Base-by-base conservation (phyloP, 2,797 vertebrate genomes). In the Karalla daura region DNA sequence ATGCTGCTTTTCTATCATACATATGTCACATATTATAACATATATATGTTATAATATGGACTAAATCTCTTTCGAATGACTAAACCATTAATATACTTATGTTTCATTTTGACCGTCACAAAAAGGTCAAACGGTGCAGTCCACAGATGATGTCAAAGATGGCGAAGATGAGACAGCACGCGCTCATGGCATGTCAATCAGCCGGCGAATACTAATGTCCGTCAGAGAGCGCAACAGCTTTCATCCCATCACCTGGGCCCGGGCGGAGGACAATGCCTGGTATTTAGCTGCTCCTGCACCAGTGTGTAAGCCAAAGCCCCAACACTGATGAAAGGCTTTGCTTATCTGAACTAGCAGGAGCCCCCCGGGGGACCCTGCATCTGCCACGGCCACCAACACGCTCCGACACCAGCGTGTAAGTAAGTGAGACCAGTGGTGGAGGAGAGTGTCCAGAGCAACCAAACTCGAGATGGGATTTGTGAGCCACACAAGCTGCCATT, bases 161-260 rank as follows among this genome's bases (percentile, higher is more conserved):
- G 53, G 28, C 53, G 12, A 59, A 63, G 47, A 56, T 37, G 12
- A 56, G 30, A 55, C 59, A 13, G 46, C 70, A 55, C 60, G 70
- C 35, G 62, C 63, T 61, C 25, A 13, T 39, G 40, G 63, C 74
- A 59, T 36, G 53, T 46, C 63, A 70, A 56, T 53, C 11, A 10
- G 14, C 46, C 27, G 2, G 21, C 44, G 74, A 81, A 86, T 70
- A 81, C 74, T 63, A 47, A 76, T 70, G 78, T 80, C 35, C 11
- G 47, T 64, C 43, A 62, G 52, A 35, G 64, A 64, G 64, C 58
- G 61, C 66, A 53, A 30, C 62, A 66, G 67, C 45, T 74, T 78
- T 75, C 66, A 45, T 83, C 63, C 74, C 69, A 63, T 89, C 87
- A 87, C 87, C 87, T 91, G 87, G 80, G n/a, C 65, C n/a, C 17